Percentiles rank a stretch among this genome's conserved stretches.
These are phyloP conservation scores for Dipodomys merriami DNA, from an alignment of 2,113 vertebrate species.

Conservation along the genomic window DNA sequence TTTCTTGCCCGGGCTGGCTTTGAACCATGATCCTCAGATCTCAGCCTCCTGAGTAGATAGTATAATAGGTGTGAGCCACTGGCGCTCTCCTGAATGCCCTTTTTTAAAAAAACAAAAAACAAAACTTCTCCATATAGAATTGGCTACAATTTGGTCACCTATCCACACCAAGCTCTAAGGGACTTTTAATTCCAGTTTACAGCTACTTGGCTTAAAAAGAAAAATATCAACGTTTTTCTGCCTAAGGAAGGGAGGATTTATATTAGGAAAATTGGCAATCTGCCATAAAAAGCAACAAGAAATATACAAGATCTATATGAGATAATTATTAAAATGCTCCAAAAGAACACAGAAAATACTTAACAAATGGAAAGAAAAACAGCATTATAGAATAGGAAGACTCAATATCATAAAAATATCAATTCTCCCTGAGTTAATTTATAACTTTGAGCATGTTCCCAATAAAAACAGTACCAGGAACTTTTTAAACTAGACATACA, in stretches of 20 bases:
- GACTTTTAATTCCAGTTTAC: constrained; percentile 24
- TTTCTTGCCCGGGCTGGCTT: too few species aligned
- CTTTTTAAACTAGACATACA: constrained; percentile 45
- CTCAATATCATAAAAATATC: constrained; percentile 64
- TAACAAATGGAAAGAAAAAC: constrained; percentile 56
- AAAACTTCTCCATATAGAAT: neutral
- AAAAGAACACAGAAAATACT: neutral
- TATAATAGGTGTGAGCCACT: too few species aligned
- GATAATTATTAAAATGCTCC: constrained; percentile 19
- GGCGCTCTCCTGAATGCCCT: neutral
- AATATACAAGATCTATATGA: neutral
- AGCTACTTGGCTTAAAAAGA: neutral
- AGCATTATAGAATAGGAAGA: constrained; percentile 29
- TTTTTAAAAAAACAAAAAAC: neutral
- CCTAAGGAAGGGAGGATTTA: constrained; percentile 28
- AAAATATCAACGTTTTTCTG: neutral
- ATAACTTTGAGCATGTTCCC: constrained; percentile 66
- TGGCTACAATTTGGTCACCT: neutral
- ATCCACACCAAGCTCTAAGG: neutral
- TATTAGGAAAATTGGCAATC: neutral
- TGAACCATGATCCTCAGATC: too few species aligned
- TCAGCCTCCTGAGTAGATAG: too few species aligned
- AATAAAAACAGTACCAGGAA: constrained; percentile 64
- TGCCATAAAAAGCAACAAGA: constrained; percentile 20
- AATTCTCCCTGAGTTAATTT: constrained; percentile 73